Conservation (phyloP, 2,113 vertebrate genomes). For the Melierax canorus region DNA sequence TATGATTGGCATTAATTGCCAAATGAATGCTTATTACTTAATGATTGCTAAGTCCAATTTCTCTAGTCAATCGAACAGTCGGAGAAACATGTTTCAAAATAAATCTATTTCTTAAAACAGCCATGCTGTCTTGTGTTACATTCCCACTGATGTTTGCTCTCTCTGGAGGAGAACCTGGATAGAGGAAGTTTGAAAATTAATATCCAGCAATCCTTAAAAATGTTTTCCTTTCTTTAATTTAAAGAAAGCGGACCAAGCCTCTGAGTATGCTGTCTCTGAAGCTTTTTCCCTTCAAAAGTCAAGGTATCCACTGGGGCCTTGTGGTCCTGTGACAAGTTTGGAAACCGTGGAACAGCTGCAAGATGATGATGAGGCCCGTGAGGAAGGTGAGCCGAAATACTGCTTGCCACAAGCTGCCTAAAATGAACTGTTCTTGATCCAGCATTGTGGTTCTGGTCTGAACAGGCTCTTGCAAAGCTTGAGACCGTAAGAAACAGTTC, state of each 20-base stretch:
- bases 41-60: neutral
- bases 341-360: slow-evolving; percentile 73
- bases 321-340: slow-evolving; percentile 49
- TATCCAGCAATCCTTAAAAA: neutral
- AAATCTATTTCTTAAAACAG: neutral
- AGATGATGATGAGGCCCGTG: slow-evolving; percentile 78
- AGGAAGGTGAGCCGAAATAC: slow-evolving; percentile 81
- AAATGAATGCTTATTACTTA: neutral
- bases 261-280: slow-evolving; percentile 79
- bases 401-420: neutral
- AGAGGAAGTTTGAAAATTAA: neutral
- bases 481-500: neutral
- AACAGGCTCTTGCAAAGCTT: neutral
- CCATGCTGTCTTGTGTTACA: neutral
- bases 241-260: slow-evolving; percentile 79
- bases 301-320: slow-evolving; percentile 22
- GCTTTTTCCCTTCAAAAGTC: slow-evolving; percentile 70
- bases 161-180: neutral
- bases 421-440: neutral
- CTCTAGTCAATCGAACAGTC: neutral
- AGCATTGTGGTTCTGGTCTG: neutral
- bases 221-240: slow-evolving; percentile 21
- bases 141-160: neutral
- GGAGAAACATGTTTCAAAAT: neutral
- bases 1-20: neutral